Conservation (phyloP, 2,797 vertebrate genomes). For the Yasuhikotakia modesta region DNA sequence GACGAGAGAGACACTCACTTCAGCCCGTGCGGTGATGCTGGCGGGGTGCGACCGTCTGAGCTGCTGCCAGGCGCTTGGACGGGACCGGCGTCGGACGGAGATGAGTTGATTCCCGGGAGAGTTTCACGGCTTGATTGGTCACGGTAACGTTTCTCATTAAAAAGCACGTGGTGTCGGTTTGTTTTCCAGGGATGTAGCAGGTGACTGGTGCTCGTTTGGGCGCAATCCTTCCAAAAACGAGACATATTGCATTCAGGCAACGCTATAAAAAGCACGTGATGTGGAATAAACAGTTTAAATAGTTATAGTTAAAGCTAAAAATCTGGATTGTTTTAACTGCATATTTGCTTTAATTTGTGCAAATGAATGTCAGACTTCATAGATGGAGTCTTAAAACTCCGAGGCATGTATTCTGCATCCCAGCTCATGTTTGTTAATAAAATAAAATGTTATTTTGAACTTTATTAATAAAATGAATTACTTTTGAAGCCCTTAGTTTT, state of each 20-base stretch:
- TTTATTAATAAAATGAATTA: too few species aligned
- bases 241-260: slow-evolving; percentile 45
- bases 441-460: too few species aligned
- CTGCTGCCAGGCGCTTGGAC: slow-evolving; percentile 36
- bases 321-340: too few species aligned
- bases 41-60: slow-evolving; percentile 43
- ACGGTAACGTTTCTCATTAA: slow-evolving; percentile 44
- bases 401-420: too few species aligned
- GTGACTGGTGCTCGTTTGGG: background rate
- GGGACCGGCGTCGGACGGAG: slow-evolving; percentile 44
- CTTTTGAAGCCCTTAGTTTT: too few species aligned
- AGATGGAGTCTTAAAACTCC: too few species aligned
- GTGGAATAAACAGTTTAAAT: too few species aligned
- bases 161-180: slow-evolving; percentile 18
- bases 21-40: slow-evolving; percentile 20
- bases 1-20: slow-evolving; percentile 45
- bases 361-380: too few species aligned
- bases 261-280: background rate
- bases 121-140: slow-evolving; percentile 44
- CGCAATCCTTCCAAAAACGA: slow-evolving; percentile 24
- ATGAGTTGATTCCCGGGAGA: slow-evolving; percentile 44
- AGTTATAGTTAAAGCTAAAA: too few species aligned
- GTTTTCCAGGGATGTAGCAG: background rate
- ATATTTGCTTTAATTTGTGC: too few species aligned
- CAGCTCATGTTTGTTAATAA: too few species aligned